phyloP scores from a whole-genome alignment of 2,797 vertebrate species.

The Rallus crepitans region DNA sequence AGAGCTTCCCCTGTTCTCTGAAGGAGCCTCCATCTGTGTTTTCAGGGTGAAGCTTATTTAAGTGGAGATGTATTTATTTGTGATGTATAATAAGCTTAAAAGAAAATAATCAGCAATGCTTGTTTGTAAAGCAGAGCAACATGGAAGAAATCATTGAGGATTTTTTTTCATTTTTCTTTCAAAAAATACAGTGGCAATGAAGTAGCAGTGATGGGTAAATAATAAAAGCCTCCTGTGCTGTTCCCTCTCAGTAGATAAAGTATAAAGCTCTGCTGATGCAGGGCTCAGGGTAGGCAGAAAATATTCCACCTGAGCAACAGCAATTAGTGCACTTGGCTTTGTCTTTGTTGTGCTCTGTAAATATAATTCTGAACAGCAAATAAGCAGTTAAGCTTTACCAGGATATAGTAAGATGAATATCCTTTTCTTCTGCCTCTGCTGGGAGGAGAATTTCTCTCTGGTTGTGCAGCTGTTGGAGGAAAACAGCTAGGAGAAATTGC shows the following conservation, averaged over 20 bases:
- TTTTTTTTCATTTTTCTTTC: slow-evolving; percentile 26
- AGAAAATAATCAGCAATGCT: not conserved
- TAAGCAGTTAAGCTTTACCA: slow-evolving; percentile 15
- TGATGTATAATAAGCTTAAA: not conserved
- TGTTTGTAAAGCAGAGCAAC: not conserved
- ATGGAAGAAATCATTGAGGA: not conserved
- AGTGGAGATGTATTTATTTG: slow-evolving; percentile 14
- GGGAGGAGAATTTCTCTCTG: slow-evolving; percentile 19
- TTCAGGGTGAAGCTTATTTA: not conserved
- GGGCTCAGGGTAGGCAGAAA: not conserved
- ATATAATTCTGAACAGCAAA: slow-evolving; percentile 17
- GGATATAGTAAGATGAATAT: not conserved
- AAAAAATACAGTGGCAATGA: not conserved
- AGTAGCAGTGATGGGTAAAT: not conserved
- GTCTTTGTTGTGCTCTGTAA: slow-evolving; percentile 22
- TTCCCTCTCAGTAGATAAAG: not conserved
- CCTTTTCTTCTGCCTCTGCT: slow-evolving; percentile 1
- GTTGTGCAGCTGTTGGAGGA: slow-evolving; percentile 40
- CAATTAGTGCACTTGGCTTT: slow-evolving; percentile 47
- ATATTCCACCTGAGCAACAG: slow-evolving; percentile 47
- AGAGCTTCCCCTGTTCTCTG: not conserved
- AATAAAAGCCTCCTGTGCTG: not conserved
- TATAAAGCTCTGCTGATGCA: not conserved
- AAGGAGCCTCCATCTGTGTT: not conserved
- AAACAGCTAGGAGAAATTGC: slow-evolving; percentile 17